Percentiles rank a stretch among this genome's conserved stretches.
Evolutionary conservation across 2,888 invertebrate species (phyloP).

Genomic region (Phasia obesa): DNA sequence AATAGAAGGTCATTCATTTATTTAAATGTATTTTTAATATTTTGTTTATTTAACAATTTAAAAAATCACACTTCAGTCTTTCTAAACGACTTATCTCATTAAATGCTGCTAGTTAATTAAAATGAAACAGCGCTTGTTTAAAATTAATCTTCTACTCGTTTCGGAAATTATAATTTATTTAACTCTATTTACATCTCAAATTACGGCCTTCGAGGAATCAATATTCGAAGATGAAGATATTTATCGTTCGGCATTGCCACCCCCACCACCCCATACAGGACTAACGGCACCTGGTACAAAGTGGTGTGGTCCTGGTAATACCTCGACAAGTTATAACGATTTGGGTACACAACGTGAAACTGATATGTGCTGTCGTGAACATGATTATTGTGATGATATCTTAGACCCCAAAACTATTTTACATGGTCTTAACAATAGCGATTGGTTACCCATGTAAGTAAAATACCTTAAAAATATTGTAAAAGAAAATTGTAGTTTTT

Average conservation of each 20-base stretch:
- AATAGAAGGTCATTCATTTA: too few relatives aligned
- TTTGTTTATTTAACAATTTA: too few relatives aligned
- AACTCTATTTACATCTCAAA: neutral
- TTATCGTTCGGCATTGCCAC: constrained; percentile 78
- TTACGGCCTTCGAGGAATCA: constrained; percentile 75
- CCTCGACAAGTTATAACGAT: constrained; percentile 90
- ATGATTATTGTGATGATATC: constrained; percentile 85
- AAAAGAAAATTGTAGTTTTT: too few relatives aligned
- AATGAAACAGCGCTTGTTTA: constrained; percentile 16
- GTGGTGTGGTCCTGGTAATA: constrained; percentile 95
- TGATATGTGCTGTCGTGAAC: constrained; percentile 93
- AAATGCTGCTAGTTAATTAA: neutral
- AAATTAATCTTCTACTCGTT: neutral
- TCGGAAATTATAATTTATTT: neutral
- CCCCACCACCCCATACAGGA: constrained; percentile 75
- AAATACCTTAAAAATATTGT: neutral
- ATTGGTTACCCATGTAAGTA: constrained; percentile 80
- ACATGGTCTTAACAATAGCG: constrained; percentile 78
- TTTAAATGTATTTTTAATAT: too few relatives aligned
- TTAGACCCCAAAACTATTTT: constrained; percentile 76
- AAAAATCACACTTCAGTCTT: too few relatives aligned
- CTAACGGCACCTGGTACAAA: constrained; percentile 88
- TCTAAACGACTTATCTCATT: neutral
- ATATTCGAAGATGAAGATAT: constrained; percentile 82
- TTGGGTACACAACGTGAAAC: constrained; percentile 91